A percentile compares a stretch with the other conserved stretches of the same genome.
These are phyloP conservation scores for Agrotis exclamationis DNA, from an alignment of 2,888 invertebrate genomes.

Conservation along the genomic window DNA sequence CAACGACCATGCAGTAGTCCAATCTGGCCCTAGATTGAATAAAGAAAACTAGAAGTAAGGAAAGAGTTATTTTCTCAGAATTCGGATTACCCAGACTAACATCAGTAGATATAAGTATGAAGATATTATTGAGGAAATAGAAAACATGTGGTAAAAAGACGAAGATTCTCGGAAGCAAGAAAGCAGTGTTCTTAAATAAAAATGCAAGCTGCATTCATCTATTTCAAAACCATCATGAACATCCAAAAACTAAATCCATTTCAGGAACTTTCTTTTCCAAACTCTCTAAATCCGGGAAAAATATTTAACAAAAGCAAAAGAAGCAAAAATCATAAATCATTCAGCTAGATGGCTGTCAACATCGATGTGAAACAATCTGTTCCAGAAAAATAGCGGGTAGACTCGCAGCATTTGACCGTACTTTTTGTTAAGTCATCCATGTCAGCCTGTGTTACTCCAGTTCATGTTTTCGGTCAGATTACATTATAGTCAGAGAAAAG, in stretches of 20 bases:
- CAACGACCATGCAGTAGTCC: no score
- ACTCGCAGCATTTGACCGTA: constrained; percentile 43
- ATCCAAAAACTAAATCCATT: neutral
- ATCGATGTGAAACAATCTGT: constrained; percentile 61
- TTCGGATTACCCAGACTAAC: no score
- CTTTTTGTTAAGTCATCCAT: constrained; percentile 67
- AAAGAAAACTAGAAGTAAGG: no score
- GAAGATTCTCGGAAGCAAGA: neutral
- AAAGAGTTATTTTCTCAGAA: no score
- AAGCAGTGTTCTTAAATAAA: neutral
- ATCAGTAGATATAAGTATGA: no score
- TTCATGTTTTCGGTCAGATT: constrained; percentile 64
- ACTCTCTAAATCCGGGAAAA: neutral
- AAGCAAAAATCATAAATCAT: constrained; percentile 47
- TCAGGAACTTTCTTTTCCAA: neutral
- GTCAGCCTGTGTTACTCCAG: constrained; percentile 63
- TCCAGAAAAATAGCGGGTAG: constrained; percentile 58
- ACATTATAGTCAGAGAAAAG: constrained; percentile 64
- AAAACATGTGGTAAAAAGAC: no score
- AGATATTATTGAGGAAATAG: no score
- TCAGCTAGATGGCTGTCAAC: constrained; percentile 65
- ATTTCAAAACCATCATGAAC: neutral
- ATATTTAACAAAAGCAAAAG: constrained; percentile 22
- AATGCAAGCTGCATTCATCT: neutral
- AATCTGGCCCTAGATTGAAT: no score